Conservation (phyloP, 2,888 invertebrate species). For the Rhagium mordax region DNA sequence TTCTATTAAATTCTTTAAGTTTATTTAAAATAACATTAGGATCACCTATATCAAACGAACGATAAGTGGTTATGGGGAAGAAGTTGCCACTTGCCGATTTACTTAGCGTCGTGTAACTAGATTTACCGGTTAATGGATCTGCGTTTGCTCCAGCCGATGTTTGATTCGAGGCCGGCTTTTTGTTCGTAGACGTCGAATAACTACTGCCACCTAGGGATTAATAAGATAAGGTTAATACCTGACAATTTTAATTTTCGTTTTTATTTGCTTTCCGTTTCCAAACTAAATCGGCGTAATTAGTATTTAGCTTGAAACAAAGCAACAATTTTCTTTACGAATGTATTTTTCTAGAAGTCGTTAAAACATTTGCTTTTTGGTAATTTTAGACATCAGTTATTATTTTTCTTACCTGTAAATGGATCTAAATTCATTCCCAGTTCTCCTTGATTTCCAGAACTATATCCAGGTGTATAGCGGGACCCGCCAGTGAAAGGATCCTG, state of each 20-base stretch:
- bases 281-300: too few species aligned
- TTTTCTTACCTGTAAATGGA: slow-evolving; percentile 74
- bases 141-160: slow-evolving; percentile 67
- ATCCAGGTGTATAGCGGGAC: slow-evolving; percentile 75
- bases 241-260: too few species aligned
- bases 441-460: slow-evolving; percentile 56
- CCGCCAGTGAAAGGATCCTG: slow-evolving; percentile 82
- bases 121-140: slow-evolving; percentile 77
- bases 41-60: slow-evolving; percentile 86
- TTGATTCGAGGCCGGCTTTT: slow-evolving; percentile 24
- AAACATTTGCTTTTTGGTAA: too few species aligned
- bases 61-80: slow-evolving; percentile 71
- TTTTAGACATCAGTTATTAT: too few species aligned
- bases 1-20: slow-evolving; percentile 81
- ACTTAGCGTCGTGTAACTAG: slow-evolving; percentile 58
- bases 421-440: slow-evolving; percentile 69
- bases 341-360: too few species aligned
- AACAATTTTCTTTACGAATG: too few species aligned
- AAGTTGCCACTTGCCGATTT: slow-evolving; percentile 56
- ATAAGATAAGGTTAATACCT: neutral
- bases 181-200: slow-evolving; percentile 62
- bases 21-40: slow-evolving; percentile 82
- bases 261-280: too few species aligned
- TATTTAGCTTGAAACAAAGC: too few species aligned
- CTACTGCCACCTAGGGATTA: slow-evolving; percentile 62